Percentiles rank a stretch among this genome's conserved stretches.
These are phyloP conservation scores for Cremastobaeus sp. DNA, from an alignment of 2,888 invertebrate species.

Conservation along the genomic window DNA sequence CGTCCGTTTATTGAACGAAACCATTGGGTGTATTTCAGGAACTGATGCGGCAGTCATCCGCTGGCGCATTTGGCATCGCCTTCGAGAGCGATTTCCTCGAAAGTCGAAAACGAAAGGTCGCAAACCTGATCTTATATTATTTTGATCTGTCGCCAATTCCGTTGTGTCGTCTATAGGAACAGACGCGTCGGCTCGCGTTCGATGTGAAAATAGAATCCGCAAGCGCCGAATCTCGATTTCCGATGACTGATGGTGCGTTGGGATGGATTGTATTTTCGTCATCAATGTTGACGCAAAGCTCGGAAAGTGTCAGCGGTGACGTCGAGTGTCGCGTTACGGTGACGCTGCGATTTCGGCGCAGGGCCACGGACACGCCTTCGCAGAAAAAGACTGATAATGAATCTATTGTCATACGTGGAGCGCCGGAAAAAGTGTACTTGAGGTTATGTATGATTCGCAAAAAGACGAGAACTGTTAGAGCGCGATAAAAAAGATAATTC, in stretches of 20 bases:
- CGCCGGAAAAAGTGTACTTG: slow-evolving; percentile 15
- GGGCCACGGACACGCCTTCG: slow-evolving; percentile 6
- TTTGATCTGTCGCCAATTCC: slow-evolving; percentile 39
- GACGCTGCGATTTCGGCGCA: slow-evolving; percentile 8
- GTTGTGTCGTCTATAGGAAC: slow-evolving; percentile 30
- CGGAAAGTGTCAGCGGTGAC: slow-evolving; percentile 25
- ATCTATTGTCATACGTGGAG: background rate
- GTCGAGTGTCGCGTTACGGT: slow-evolving; percentile 20
- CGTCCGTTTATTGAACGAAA: no score
- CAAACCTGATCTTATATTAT: slow-evolving; percentile 37
- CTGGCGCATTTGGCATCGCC: slow-evolving; percentile 42
- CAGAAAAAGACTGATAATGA: background rate
- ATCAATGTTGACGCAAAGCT: slow-evolving; percentile 23
- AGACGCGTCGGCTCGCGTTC: slow-evolving; percentile 30
- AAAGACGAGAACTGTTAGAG: slow-evolving; percentile 22
- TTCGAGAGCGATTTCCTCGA: slow-evolving; percentile 25
- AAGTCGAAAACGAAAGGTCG: slow-evolving; percentile 42
- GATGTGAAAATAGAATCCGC: slow-evolving; percentile 31
- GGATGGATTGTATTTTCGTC: slow-evolving; percentile 20
- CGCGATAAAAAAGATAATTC: slow-evolving; percentile 1
- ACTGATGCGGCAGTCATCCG: slow-evolving; percentile 6
- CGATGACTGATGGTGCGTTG: background rate
- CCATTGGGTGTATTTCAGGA: slow-evolving; percentile 22
- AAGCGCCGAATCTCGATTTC: background rate
- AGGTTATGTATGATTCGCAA: slow-evolving; percentile 13